Percentiles rank a stretch among this genome's conserved stretches.
Evolutionary conservation across 2,113 vertebrate genomes (phyloP).

Genomic region (Axis porcinus): DNA sequence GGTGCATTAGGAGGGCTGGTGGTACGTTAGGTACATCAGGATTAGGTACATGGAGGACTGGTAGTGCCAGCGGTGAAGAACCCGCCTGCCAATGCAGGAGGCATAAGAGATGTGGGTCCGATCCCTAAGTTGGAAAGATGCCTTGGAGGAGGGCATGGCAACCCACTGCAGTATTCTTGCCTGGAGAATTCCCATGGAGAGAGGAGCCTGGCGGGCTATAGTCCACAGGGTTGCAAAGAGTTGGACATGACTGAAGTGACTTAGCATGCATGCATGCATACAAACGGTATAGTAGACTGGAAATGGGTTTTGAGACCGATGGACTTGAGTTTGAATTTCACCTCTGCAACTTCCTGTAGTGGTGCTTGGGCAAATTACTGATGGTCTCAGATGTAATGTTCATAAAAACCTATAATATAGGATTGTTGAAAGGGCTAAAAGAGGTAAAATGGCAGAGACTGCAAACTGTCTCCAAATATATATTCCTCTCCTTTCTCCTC

Average conservation of each 20-base stretch:
- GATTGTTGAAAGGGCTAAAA: not conserved
- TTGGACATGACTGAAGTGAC: not conserved
- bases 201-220: not conserved
- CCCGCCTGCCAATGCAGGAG: not conserved
- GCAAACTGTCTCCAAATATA: not conserved
- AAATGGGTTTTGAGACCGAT: not conserved
- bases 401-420: not conserved
- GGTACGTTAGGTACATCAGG: not conserved
- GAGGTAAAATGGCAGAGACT: not conserved
- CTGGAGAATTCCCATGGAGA: not conserved
- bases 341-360: not conserved
- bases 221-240: not conserved
- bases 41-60: not conserved
- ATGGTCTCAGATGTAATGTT: not conserved
- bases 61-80: not conserved
- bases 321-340: not conserved
- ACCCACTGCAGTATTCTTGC: not conserved
- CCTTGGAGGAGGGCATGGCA: not conserved
- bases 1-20: not conserved
- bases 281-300: not conserved
- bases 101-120: not conserved
- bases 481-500: not conserved
- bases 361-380: not conserved
- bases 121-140: not conserved
- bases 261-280: not conserved